Evolutionary conservation across 2,113 vertebrate genomes (phyloP), one percentile per base, ranked within the genome.

Genomic region (Xiphophorus hellerii): DNA sequence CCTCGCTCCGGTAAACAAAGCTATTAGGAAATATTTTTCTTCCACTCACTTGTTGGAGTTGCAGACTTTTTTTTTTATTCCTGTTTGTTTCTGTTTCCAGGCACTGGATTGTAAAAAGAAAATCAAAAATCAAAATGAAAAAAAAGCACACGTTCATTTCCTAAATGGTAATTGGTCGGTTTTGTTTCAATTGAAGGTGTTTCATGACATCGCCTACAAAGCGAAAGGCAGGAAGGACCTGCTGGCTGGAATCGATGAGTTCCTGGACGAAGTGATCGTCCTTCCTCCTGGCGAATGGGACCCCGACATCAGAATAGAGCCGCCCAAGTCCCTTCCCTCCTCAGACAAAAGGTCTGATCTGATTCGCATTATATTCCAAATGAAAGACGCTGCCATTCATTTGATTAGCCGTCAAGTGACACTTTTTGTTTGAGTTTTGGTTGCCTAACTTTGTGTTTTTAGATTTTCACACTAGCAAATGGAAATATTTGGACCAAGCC

Each of bases 181-280:
- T 84, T 76, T 27, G 80, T 58, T 73, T 65, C 71, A 10, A 37
- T 1, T 28, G 3, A 76, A 99, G 98, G 96, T 99, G 0, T 99
- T 99, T 91, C 98, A 98, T n/a, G 98, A 99, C 80, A 97, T 99
- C 51, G 98, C 97, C 78, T 99, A 99, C 86, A 99, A 99, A 93
- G 97, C 98, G 15, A 98, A 97, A 92, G 93, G 96, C 83, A 94
- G 96, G 61, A 94, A 95, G 77, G 98, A 99, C 90, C 94, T 99
- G 83, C 94, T 99, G 1, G 97, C 97, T 33, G 98, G 98, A 62
- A 99, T 99, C 0, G 97, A 99, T 29, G 98, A 99, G 86, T 99
- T 99, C 86, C 92, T 99, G 82, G 98, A 99, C 68, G 97, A 99
- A 90, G 98, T 99, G 77, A 97, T 99, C 28, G 97, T 99, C 39